Evolutionary conservation across 2,797 vertebrate genomes (phyloP).

Genomic region (Buphagus erythrorhynchus): DNA sequence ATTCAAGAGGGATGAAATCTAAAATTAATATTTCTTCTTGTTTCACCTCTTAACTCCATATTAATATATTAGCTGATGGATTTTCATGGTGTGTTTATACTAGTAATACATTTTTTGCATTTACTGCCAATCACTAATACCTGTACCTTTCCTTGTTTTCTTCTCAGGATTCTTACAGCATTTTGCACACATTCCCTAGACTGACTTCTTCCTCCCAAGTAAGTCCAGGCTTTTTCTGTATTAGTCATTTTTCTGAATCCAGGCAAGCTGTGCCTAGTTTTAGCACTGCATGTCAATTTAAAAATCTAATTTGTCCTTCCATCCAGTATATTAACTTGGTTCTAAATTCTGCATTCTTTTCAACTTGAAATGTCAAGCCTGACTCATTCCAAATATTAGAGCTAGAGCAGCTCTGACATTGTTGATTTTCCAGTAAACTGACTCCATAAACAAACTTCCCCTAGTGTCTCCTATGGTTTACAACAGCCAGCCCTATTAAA

Average conservation of each 20-base stretch:
- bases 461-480: background rate
- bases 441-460: background rate
- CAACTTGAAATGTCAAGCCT: conserved; percentile 26
- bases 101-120: background rate
- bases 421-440: background rate
- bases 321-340: background rate
- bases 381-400: conserved; percentile 32
- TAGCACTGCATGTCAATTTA: background rate
- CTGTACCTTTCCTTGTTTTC: background rate
- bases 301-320: conserved; percentile 12
- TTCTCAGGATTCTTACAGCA: background rate
- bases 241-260: conserved; percentile 51
- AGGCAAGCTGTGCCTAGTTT: conserved; percentile 35
- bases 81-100: background rate
- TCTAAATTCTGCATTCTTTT: background rate
- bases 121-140: background rate
- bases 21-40: background rate
- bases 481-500: background rate
- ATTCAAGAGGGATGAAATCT: background rate
- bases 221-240: background rate
- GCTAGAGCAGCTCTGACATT: background rate
- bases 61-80: background rate
- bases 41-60: background rate
- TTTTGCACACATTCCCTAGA: background rate
- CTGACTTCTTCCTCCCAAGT: background rate